These are phyloP conservation scores for Grallaria varia DNA, from an alignment of 2,113 vertebrate genomes.

Conservation along the genomic window DNA sequence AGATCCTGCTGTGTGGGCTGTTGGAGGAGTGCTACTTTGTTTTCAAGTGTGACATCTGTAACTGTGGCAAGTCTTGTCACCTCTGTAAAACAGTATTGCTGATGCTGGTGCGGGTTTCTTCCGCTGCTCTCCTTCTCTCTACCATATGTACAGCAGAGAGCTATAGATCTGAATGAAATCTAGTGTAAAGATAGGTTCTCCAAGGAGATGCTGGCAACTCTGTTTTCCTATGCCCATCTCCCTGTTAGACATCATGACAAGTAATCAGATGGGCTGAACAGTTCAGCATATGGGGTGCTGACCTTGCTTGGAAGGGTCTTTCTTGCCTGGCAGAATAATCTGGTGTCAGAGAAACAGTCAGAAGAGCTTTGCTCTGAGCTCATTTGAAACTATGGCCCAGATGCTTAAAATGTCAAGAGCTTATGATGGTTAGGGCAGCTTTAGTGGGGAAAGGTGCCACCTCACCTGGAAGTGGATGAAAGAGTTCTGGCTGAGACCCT, in stretches of 20 bases:
- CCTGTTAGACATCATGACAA: background rate
- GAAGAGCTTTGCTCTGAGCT: background rate
- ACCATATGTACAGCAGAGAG: background rate
- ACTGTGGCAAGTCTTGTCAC: background rate
- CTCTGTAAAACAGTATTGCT: background rate
- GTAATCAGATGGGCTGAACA: background rate
- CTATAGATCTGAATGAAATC: background rate
- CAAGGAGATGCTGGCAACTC: background rate
- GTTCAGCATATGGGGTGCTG: fast-evolving
- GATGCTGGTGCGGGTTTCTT: background rate
- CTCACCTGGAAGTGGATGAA: background rate
- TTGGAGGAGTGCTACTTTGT: background rate
- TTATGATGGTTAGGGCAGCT: background rate
- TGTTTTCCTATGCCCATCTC: background rate
- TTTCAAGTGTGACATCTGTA: background rate
- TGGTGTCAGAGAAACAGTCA: background rate
- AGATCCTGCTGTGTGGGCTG: background rate
- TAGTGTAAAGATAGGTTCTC: background rate
- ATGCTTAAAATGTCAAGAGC: background rate
- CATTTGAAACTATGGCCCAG: background rate
- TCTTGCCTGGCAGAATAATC: background rate
- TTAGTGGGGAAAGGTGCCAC: background rate
- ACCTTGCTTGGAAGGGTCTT: background rate
- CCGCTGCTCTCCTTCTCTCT: background rate
- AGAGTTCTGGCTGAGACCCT: background rate